Base-by-base conservation (phyloP, 2,888 invertebrate genomes). In the Lycia hirtaria region DNA sequence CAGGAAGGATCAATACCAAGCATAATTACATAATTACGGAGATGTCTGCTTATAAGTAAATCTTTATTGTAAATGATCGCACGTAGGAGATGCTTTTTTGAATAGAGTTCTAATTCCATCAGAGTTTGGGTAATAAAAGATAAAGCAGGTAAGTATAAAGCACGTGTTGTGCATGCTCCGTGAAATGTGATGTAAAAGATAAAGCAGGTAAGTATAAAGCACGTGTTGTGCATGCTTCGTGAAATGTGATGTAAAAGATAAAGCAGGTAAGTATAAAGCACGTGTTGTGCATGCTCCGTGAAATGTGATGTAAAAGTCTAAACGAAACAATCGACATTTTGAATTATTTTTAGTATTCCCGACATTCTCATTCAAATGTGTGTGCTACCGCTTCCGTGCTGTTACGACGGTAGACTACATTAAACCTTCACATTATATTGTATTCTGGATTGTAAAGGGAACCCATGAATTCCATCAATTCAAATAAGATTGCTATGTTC, bases 291-390 rank as follows among this genome's bases (percentile, higher is more conserved):
- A 10, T 37, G 37, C 28, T 20, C 24, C 32, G 40, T 33, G 33
- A 38, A 40, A 54, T 17, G 32, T 32, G 40, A 40, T 47, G 24
- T 6, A 40, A 33, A 2, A 28, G 17, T 30, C 37, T 9, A 10
- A 10, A 12, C 20, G 22, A 14, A 56, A 20, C 19, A 24, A 38
- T 40, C 28, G 20, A 56, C 14, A 47, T 40, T 47, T 32, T 6
- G 41, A 52, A 51, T 41, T 45, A 41, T 37, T 47, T 47, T 61
- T 22, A 35, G 44, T 49, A 64, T 59, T 59, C 56, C 40, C 28
- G 33, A 49, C 52, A 62, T 60, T 60, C 44, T 35, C 56, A 56
- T 54, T 45, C 56, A 56, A 59, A 54, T 59, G n/a, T 14, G 28
- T 3, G 33, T 7, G 52, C 56, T 52, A 52, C 55, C 51, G 60